Base-by-base conservation (phyloP, 2,797 vertebrate genomes). In the Fringilla coelebs region DNA sequence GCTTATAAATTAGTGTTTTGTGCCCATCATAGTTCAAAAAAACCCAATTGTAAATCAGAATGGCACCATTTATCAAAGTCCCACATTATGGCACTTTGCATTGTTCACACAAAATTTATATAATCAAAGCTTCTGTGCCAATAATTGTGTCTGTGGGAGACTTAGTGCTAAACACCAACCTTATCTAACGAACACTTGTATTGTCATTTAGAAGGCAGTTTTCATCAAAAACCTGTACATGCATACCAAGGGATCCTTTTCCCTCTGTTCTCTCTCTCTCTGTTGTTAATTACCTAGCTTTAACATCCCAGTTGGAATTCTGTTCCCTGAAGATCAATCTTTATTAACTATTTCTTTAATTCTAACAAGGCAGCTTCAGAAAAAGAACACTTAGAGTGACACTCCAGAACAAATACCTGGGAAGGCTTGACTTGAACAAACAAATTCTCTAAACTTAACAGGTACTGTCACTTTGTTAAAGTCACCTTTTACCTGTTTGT, bases 1-100 rank as follows among this genome's bases (percentile, higher is more conserved):
- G 83, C 83, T 96, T 97, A 94, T 93, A 95, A 97, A 94, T 94
- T 73, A 96, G 78, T 92, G 41, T 83, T 94, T 97, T 96, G 91
- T 97, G 90, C 93, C 74, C 57, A 84, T 94, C 75, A 62, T 26
- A 36, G 73, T 96, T 93, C 13, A 77, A 94, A 96, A 79, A 94
- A 95, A 96, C 81, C 78, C 38, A 84, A 49, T 51, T 55, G 52
- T 93, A 96, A 97, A 95, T 96, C 85, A 85, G 67, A 63, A 84
- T 45, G 67, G 58, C 43, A 32, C 51, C 63, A 89, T 71, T 96
- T 92, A 96, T 97, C 96, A 81, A 83, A 70, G 72, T 89, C 74
- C 29, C 40, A 62, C 66, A 74, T 91, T 86, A 85, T 77, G 49
- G 48, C 85, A 91, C 85, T 89, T 82, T 16, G 43, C 61, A 88